phyloP scores from a whole-genome alignment of 2,888 invertebrate species.

The Brenthis hecate region DNA sequence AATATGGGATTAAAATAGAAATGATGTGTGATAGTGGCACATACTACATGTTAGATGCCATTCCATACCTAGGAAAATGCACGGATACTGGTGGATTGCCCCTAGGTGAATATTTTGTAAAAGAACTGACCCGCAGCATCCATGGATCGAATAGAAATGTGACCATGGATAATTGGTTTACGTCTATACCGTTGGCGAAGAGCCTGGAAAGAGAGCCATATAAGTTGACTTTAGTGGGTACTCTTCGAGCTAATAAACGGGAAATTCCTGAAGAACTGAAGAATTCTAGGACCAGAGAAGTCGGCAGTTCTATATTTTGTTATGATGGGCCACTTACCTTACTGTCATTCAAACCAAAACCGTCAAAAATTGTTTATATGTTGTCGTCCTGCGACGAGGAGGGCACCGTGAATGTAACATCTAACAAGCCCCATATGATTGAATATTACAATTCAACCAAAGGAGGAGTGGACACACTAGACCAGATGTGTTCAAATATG shows the following conservation, averaged over 20 bases:
- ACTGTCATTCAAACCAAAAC: too few relatives aligned
- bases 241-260: conserved; percentile 36
- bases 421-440: too few relatives aligned
- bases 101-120: conserved; percentile 30
- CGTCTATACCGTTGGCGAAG: conserved; percentile 47
- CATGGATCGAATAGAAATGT: conserved; percentile 36
- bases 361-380: too few relatives aligned
- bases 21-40: conserved; percentile 19
- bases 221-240: conserved; percentile 48
- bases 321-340: too few relatives aligned
- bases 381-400: too few relatives aligned
- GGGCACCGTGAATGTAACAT: too few relatives aligned
- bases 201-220: conserved; percentile 45
- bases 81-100: conserved; percentile 21
- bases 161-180: conserved; percentile 52
- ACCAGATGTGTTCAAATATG: too few relatives aligned
- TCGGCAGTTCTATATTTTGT: too few relatives aligned
- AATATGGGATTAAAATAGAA: conserved; percentile 17
- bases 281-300: too few relatives aligned
- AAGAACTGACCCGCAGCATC: conserved; percentile 29
- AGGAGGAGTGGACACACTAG: too few relatives aligned
- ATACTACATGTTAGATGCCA: conserved; percentile 13
- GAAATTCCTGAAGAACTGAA: too few relatives aligned
- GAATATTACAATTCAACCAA: too few relatives aligned
- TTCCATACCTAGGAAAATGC: not conserved